phyloP scores from a whole-genome alignment of 64 coral and sea anemone species.

The Pocillopora verrucosa region DNA sequence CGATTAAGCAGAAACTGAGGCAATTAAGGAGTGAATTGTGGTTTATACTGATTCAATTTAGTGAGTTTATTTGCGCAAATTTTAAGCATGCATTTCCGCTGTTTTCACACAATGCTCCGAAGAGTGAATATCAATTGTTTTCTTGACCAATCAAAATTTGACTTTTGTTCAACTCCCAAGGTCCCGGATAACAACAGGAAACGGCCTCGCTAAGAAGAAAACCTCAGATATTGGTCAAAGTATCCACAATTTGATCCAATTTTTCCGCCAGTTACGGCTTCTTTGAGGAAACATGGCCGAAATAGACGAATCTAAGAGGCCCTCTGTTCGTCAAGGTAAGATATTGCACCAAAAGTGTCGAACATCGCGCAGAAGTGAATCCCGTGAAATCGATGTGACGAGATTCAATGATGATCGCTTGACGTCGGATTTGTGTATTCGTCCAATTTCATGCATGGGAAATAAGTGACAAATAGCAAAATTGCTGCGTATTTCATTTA shows the following conservation, averaged over 20 bases:
- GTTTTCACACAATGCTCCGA: background rate
- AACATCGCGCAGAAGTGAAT: background rate
- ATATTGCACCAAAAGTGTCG: background rate
- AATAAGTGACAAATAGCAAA: background rate
- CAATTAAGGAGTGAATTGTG: background rate
- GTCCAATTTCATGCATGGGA: background rate
- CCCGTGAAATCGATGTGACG: background rate
- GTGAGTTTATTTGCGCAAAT: background rate
- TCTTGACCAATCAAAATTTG: conserved; percentile 43
- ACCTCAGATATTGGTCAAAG: conserved; percentile 18
- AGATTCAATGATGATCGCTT: background rate
- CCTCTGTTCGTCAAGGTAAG: conserved; percentile 69
- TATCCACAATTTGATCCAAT: conserved; percentile 46
- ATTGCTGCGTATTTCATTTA: background rate
- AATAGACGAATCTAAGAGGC: conserved; percentile 54
- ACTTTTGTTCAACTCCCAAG: conserved; percentile 9
- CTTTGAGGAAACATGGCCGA: conserved; percentile 51
- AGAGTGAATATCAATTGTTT: conserved; percentile 22
- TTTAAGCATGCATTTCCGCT: conserved; percentile 57
- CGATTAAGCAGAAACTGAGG: background rate
- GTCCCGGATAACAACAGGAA: conserved; percentile 65
- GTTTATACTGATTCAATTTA: background rate
- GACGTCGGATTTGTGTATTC: background rate
- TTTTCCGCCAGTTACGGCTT: conserved; percentile 41
- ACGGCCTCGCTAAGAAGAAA: conserved; percentile 34